A percentile compares a stretch with the other conserved stretches of the same genome.
These are phyloP conservation scores for Pteronotus mesoamericanus DNA, from an alignment of 2,797 vertebrate genomes.

Conservation along the genomic window DNA sequence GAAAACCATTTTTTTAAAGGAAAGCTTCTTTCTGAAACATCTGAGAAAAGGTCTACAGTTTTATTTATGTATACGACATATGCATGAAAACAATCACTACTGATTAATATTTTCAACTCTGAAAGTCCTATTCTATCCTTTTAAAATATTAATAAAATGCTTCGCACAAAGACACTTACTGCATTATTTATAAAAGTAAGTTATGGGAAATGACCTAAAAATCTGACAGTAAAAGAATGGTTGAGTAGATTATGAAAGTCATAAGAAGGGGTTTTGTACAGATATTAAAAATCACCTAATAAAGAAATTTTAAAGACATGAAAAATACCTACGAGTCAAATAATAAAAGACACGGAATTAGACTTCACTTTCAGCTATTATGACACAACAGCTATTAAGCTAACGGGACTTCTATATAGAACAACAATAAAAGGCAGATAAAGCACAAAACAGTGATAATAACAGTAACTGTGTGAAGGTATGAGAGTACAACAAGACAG, in stretches of 20 bases:
- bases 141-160: constrained; percentile 33
- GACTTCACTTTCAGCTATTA: neutral
- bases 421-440: neutral
- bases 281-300: constrained; percentile 36
- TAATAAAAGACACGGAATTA: constrained; percentile 1
- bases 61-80: neutral
- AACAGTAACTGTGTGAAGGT: neutral
- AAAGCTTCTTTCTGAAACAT: constrained; percentile 1
- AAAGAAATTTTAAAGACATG: neutral
- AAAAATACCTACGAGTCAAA: neutral
- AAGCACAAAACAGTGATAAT: neutral
- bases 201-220: neutral
- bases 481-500: neutral
- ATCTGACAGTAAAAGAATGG: neutral
- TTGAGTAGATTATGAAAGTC: neutral
- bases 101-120: constrained; percentile 36
- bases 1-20: neutral
- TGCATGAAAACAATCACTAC: constrained; percentile 12
- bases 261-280: neutral
- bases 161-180: neutral
- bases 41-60: neutral
- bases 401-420: neutral
- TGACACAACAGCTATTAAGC: neutral
- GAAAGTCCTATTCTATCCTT: constrained; percentile 22
- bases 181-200: constrained; percentile 21